Evolutionary conservation across 2,888 invertebrate genomes (phyloP).

Genomic region (Aporophyla nigra): DNA sequence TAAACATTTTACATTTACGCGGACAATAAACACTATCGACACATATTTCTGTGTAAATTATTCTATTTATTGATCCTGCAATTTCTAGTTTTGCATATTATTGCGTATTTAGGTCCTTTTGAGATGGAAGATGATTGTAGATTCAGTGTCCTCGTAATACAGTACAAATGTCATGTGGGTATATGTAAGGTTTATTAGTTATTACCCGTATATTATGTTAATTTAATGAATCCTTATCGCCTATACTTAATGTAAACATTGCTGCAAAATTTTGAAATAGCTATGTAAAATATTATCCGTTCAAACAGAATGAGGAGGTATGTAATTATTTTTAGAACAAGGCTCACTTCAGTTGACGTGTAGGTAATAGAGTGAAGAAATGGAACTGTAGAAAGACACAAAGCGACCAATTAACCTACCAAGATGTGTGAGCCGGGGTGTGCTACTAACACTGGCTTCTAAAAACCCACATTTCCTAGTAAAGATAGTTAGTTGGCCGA

Average conservation of each 20-base stretch:
- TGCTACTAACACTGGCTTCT: constrained; percentile 85
- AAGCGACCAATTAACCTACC: constrained; percentile 83
- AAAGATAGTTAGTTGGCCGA: constrained; percentile 83
- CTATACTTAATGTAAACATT: constrained; percentile 75
- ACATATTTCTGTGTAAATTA: constrained; percentile 64
- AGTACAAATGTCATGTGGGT: constrained; percentile 82
- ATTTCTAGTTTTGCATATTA: constrained; percentile 66
- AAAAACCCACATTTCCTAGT: constrained; percentile 89
- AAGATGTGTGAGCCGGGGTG: constrained; percentile 80
- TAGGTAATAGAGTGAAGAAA: constrained; percentile 65
- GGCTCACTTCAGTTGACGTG: constrained; percentile 67
- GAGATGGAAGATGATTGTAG: constrained; percentile 73
- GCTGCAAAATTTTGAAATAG: constrained; percentile 77
- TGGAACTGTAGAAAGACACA: constrained; percentile 71
- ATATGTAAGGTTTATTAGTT: constrained; percentile 83
- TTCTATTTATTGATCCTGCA: constrained; percentile 63
- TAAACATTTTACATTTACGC: constrained; percentile 70
- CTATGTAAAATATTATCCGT: constrained; percentile 71
- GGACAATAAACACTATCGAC: constrained; percentile 56
- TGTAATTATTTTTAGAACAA: constrained; percentile 71
- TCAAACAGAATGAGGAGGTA: constrained; percentile 63
- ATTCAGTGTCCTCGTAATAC: constrained; percentile 80
- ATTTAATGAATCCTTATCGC: constrained; percentile 77
- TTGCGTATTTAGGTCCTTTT: constrained; percentile 70
- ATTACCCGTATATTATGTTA: constrained; percentile 86